phyloP scores from a whole-genome alignment of 2,797 vertebrate species.

The Tapirus indicus region DNA sequence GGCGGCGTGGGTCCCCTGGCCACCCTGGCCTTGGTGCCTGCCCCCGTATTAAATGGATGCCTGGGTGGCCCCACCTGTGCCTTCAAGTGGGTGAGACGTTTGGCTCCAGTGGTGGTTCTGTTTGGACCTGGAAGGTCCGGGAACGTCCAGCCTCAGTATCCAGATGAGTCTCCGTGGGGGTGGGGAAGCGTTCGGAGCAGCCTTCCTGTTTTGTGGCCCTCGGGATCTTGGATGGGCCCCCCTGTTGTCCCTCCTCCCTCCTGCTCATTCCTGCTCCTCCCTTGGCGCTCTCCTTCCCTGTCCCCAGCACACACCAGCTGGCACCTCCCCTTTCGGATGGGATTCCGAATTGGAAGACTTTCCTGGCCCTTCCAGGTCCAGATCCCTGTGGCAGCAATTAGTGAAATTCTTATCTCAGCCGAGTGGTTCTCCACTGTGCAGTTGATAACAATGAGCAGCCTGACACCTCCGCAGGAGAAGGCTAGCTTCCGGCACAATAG shows the following conservation, averaged over 20 bases:
- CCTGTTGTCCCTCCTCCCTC: background rate
- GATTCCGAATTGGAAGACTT: background rate
- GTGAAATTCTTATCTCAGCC: background rate
- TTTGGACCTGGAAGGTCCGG: background rate
- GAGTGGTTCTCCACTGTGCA: fast-evolving
- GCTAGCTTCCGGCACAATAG: fast-evolving
- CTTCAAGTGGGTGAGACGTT: background rate
- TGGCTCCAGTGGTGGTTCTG: background rate
- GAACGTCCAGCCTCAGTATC: background rate
- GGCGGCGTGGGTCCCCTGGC: fast-evolving
- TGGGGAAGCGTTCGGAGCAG: fast-evolving
- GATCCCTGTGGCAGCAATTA: background rate
- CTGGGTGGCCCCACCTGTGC: background rate
- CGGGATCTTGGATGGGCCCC: background rate
- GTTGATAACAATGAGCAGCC: fast-evolving
- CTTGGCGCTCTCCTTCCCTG: background rate
- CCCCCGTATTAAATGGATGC: too few relatives aligned
- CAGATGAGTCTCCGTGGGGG: background rate
- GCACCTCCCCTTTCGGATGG: background rate
- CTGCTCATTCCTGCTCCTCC: fast-evolving
- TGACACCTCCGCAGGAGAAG: fast-evolving
- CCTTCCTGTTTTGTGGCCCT: too few relatives aligned
- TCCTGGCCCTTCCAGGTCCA: background rate
- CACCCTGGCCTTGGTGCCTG: background rate
- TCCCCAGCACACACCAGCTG: background rate